Percentiles rank a stretch among this genome's conserved stretches.
Conservation (phyloP, 2,113 vertebrate genomes). For the Pyxicephalus adspersus region DNA sequence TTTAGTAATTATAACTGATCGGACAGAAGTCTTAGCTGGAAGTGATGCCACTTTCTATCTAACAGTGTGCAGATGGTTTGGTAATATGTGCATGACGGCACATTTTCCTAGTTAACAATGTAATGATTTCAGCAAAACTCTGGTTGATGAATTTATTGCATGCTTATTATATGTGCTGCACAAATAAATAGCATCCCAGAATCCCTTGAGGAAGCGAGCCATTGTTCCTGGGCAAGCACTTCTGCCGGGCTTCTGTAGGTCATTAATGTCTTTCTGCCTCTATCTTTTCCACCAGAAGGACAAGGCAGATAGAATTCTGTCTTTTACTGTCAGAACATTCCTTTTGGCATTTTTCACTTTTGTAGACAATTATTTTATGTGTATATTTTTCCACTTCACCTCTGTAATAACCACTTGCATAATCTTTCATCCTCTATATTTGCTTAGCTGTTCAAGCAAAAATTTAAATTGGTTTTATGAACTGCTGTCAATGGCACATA, state of each 20-base stretch:
- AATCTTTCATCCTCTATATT: slow-evolving; percentile 35
- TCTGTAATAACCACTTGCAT: slow-evolving; percentile 30
- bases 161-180: slow-evolving; percentile 9
- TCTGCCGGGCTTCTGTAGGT: slow-evolving; percentile 24
- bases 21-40: too few species aligned
- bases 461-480: slow-evolving; percentile 38
- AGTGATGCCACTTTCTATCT: too few species aligned
- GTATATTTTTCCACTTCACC: slow-evolving; percentile 41
- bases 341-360: slow-evolving; percentile 46
- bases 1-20: too few species aligned
- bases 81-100: slow-evolving; percentile 1
- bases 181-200: slow-evolving; percentile 26
- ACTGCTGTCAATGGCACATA: slow-evolving; percentile 38
- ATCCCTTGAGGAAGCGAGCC: slow-evolving; percentile 7
- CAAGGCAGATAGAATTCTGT: not conserved
- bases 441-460: slow-evolving; percentile 52
- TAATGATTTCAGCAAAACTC: not conserved
- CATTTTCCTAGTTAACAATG: not conserved
- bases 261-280: slow-evolving; percentile 38
- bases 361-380: slow-evolving; percentile 40
- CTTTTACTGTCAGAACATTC: slow-evolving; percentile 46
- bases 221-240: slow-evolving; percentile 30
- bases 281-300: slow-evolving; percentile 32
- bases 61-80: not conserved
- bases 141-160: not conserved